Base-by-base conservation (phyloP, 2,888 invertebrate species). In the Halictus ligatus region DNA sequence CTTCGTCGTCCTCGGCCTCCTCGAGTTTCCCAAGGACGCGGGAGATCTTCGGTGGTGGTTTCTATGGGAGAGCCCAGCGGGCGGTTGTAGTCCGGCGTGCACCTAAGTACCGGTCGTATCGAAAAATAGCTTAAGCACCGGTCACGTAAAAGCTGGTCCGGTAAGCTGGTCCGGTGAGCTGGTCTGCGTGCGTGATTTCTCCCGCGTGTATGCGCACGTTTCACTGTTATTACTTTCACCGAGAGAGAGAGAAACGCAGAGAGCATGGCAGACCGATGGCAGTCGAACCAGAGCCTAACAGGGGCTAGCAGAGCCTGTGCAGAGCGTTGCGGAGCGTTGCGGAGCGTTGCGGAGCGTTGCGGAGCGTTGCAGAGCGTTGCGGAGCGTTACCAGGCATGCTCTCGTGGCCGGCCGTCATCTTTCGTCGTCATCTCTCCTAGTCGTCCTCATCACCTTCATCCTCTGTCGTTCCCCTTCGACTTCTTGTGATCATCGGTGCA, bases 221-320 rank as follows among this genome's bases (percentile, higher is more conserved):
- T 93, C 93, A 92, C 93, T 93, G 92, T 94, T 93, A 94, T 94
- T 94, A 94, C 92, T 93, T 92, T 92, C 92, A 90, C 90, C 89
- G 90, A 87, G 35, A 69, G 35, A 35, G 35, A 40, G 40, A 58
- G 58, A 58, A 90, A 87, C 10, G 21, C 54, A 58, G 40, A 40
- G 21, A 35, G 12, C 64, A 35, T 64, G 29, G 64, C 64, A 35
- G 64, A 58, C 58, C 64, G 29, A 64, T 29, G 64, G 15, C 18
- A 64, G 64, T 29, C 18, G 15, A 29, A 64, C 15, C 25, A 54
- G 15, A 25, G 64, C 64, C 64, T 29, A 29, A 29, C 64, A 29
- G 29, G 18, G 64, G 29, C 25, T 29, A 13, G 64, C 13, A 1
- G 15, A 18, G 29, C 29, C 7, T 35, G 8, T 6, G 64, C 58